Percentiles rank a stretch among this genome's conserved stretches.
Evolutionary conservation across 2,888 invertebrate genomes (phyloP).

Genomic region (Zaprionus lineosus): DNA sequence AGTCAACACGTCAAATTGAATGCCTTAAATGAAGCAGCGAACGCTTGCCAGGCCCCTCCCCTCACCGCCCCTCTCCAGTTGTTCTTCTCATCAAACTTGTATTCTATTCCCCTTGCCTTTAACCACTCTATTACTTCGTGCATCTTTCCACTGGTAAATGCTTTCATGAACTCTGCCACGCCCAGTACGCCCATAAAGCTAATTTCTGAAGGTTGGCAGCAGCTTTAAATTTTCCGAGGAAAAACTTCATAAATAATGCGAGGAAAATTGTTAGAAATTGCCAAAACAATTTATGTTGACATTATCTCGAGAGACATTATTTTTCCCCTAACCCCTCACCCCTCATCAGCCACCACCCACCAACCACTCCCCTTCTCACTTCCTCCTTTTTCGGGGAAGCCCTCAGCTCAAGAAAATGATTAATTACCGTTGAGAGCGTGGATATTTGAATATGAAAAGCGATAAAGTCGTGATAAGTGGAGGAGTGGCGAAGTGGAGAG

Average conservation of each 20-base stretch:
- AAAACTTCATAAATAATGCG: conserved; percentile 77
- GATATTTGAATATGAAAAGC: conserved; percentile 72
- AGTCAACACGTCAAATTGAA: conserved; percentile 67
- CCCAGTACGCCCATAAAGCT: conserved; percentile 38
- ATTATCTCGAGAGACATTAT: conserved; percentile 82
- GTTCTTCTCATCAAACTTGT: neutral
- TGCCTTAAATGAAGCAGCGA: conserved; percentile 18
- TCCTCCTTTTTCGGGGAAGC: no score
- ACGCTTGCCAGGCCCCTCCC: neutral
- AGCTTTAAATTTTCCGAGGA: conserved; percentile 37
- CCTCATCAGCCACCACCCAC: neutral
- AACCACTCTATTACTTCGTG: no score
- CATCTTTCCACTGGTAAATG: neutral
- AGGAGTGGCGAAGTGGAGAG: neutral
- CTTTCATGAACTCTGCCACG: conserved; percentile 24
- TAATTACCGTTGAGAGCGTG: conserved; percentile 54
- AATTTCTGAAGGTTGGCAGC: conserved; percentile 53
- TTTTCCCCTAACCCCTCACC: conserved; percentile 19
- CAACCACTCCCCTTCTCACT: neutral
- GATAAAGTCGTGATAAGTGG: conserved; percentile 62
- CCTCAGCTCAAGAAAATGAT: conserved; percentile 42
- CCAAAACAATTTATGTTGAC: conserved; percentile 83
- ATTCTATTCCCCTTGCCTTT: neutral
- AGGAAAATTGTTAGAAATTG: conserved; percentile 81
- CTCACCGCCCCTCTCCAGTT: neutral